A percentile compares a stretch with the other conserved stretches of the same genome.
Evolutionary conservation across 2,113 vertebrate genomes (phyloP).

Genomic region (Seriola quinqueradiata): DNA sequence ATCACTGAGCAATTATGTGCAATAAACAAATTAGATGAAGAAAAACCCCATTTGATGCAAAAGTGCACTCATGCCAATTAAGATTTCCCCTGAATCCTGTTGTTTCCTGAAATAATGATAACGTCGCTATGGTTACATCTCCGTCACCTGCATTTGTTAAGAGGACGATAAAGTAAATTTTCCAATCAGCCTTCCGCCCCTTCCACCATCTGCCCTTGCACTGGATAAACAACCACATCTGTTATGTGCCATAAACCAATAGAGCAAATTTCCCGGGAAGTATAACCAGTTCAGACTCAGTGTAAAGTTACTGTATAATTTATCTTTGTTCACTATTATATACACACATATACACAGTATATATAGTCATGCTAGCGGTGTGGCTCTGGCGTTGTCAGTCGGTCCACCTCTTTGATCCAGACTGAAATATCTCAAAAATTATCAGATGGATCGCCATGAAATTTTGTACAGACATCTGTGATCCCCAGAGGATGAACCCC

Average conservation of each 20-base stretch:
- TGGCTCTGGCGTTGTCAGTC: too few relatives aligned
- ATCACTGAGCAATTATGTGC: neutral
- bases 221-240: conserved; percentile 13
- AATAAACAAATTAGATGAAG: too few relatives aligned
- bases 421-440: neutral
- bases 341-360: too few relatives aligned
- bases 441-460: neutral
- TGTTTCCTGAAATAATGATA: neutral
- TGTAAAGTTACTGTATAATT: neutral
- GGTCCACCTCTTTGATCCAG: neutral
- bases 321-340: neutral
- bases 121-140: neutral
- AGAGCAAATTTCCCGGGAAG: conserved; percentile 14
- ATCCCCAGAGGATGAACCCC: neutral
- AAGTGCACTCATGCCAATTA: too few relatives aligned
- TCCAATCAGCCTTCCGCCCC: neutral
- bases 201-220: neutral
- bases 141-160: neutral
- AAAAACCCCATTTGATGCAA: neutral
- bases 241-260: conserved; percentile 36
- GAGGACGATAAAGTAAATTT: neutral
- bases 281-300: neutral
- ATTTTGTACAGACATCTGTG: neutral
- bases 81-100: neutral
- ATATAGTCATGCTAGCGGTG: too few relatives aligned